Conservation (phyloP, 2,888 invertebrate species). For the Sialis fuliginosa region DNA sequence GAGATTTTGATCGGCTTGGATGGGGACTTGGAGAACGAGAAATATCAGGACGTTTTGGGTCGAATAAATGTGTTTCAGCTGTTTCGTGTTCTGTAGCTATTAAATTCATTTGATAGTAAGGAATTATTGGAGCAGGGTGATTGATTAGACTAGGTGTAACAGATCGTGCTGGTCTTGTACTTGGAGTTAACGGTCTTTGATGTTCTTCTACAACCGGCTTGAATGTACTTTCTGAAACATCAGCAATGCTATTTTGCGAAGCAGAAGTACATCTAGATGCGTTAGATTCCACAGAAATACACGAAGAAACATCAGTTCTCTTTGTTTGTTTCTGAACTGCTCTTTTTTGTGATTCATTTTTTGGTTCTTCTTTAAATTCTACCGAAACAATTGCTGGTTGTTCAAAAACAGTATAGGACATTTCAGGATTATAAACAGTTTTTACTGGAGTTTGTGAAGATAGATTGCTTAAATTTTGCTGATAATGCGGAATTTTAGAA, state of each 20-base stretch:
- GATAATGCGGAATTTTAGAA: slow-evolving; percentile 38
- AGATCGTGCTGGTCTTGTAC: slow-evolving; percentile 33
- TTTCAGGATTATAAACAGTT: slow-evolving; percentile 26
- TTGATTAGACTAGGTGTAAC: slow-evolving; percentile 54
- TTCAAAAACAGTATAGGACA: slow-evolving; percentile 27
- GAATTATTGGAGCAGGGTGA: slow-evolving; percentile 57
- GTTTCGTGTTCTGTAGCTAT: slow-evolving; percentile 47
- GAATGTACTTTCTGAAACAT: slow-evolving; percentile 35
- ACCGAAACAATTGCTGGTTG: slow-evolving; percentile 23
- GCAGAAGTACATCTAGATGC: no score
- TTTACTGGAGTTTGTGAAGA: slow-evolving; percentile 37
- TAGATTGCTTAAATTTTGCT: slow-evolving; percentile 29
- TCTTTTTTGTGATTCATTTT: slow-evolving; percentile 1
- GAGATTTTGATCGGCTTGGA: slow-evolving; percentile 20
- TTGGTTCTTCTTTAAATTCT: slow-evolving; percentile 2
- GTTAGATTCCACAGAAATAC: no score
- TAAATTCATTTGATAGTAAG: slow-evolving; percentile 62
- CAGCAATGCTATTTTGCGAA: no score
- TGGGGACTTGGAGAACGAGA: slow-evolving; percentile 50
- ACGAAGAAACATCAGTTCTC: background rate
- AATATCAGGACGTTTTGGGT: slow-evolving; percentile 36
- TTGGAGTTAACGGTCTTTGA: slow-evolving; percentile 19
- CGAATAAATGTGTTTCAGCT: slow-evolving; percentile 37
- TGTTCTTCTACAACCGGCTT: slow-evolving; percentile 42
- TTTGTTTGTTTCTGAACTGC: slow-evolving; percentile 1